A percentile compares a stretch with the other conserved stretches of the same genome.
Conservation (phyloP, 2,797 vertebrate genomes). For the Amazona finschi region DNA sequence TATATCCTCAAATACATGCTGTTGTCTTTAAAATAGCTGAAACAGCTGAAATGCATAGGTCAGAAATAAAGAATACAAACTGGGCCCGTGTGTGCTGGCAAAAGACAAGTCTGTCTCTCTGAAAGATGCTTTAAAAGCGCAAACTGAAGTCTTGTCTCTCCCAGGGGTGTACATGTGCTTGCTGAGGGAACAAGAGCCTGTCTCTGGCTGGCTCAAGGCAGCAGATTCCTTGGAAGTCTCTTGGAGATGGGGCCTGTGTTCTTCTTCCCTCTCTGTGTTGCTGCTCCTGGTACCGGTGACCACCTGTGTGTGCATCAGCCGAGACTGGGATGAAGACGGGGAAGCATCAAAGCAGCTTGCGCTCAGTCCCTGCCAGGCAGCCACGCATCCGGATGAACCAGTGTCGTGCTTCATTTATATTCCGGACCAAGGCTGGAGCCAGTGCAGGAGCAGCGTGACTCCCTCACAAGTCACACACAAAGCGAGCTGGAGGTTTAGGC, state of each 20-base stretch:
- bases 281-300: neutral
- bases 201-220: neutral
- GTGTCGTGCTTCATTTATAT: neutral
- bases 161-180: neutral
- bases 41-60: neutral
- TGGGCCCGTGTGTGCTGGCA: neutral
- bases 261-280: neutral
- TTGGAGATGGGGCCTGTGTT: neutral
- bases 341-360: neutral
- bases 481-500: neutral
- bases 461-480: neutral
- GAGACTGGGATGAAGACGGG: neutral
- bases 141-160: neutral
- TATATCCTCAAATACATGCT: rapidly evolving
- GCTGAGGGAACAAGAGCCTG: neutral
- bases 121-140: neutral
- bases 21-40: neutral
- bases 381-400: rapidly evolving
- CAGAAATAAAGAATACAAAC: neutral
- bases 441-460: neutral
- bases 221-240: neutral
- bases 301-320: rapidly evolving
- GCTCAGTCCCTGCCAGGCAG: neutral
- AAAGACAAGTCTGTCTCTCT: neutral
- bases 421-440: neutral